Evolutionary conservation across 2,888 invertebrate genomes (phyloP), one percentile per base, ranked within the genome.

Genomic region (Coelinius sp.): DNA sequence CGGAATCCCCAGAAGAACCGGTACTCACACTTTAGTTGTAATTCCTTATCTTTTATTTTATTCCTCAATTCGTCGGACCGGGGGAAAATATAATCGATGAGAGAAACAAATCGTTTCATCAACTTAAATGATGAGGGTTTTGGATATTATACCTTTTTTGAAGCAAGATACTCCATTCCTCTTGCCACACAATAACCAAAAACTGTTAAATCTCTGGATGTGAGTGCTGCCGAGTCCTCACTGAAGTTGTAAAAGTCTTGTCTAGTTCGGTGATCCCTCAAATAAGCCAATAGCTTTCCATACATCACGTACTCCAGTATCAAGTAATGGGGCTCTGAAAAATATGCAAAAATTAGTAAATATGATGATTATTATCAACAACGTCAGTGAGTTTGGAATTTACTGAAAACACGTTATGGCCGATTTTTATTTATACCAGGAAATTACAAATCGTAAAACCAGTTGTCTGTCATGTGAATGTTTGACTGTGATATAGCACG

Each of bases 271-370:
- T 88, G 92, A 86, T 90, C 94, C 49, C 95, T 90, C 73, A 95
- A 89, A 83, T 94, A 93, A 1, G 94, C 92, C 77, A 95, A 88
- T 75, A 95, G 88, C 83, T 95, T 94, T 41, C 95, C 95, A 79
- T 94, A 93, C 92, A 94, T 94, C 73, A 95, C 94, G 84, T 94
- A 95, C 88, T 95, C 95, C 93, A 95, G 93, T 80, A 95, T 93
- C 53, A 95, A 89, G 82, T 94, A 92, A 83, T 94, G 92, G 0
- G 95, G 95, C 82, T 95, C 95, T 95, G 89, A n/a, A n/a, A 89
- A 90, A 76, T 77, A 76, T 14, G 27, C 14, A 31, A 20, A 65
- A 63, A 46, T 24, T 14, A 63, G 38, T 46, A 65, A 44, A 62
- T 17, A 56, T 27, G 35, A 69, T 31, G 44, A 35, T 62, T 12